Conservation (phyloP, 2,797 vertebrate genomes). For the Oreochromis grahami region DNA sequence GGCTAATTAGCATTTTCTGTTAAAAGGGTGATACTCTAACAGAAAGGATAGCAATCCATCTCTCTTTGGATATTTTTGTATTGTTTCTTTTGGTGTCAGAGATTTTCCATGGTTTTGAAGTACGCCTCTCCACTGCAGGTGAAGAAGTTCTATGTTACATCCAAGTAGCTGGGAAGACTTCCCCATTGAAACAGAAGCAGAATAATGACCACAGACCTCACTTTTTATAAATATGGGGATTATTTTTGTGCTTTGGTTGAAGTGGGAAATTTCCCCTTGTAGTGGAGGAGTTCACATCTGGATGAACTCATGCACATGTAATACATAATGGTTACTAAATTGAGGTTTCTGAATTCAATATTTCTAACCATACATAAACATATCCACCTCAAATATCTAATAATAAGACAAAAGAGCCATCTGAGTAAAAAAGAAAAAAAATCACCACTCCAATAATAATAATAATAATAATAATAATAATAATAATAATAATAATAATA, state of each 20-base stretch:
- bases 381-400: neutral
- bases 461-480: rapidly evolving
- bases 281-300: neutral
- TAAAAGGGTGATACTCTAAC: conserved; percentile 23
- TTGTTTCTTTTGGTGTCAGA: conserved; percentile 29
- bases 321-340: neutral
- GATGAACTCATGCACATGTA: neutral
- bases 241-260: neutral
- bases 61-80: conserved; percentile 23
- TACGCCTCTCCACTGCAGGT: conserved; percentile 4
- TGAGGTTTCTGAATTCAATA: neutral
- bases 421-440: neutral
- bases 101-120: conserved; percentile 14
- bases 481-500: rapidly evolving
- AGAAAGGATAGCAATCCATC: conserved; percentile 13
- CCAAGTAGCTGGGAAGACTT: neutral
- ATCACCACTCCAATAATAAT: neutral
- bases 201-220: neutral
- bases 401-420: neutral
- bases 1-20: conserved; percentile 46
- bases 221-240: neutral
- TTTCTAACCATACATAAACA: neutral
- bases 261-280: neutral
- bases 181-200: neutral
- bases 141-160: neutral